Conservation (phyloP, 2,888 invertebrate genomes). For the Parnassius orleans region DNA sequence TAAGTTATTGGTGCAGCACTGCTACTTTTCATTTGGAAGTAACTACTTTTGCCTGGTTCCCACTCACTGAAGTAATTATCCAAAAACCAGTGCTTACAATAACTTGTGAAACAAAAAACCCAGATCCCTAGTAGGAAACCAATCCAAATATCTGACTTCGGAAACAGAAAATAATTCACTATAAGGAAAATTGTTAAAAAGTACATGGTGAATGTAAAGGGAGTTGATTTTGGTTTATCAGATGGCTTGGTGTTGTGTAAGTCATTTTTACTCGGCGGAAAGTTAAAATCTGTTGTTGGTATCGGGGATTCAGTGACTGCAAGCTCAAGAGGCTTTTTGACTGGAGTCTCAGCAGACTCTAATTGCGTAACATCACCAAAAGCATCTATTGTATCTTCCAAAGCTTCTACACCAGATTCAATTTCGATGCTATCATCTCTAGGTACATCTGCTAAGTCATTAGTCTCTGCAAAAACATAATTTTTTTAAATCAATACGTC, state of each 20-base stretch:
- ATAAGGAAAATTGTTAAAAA: constrained; percentile 61
- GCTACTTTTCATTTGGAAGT: constrained; percentile 51
- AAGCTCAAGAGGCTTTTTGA: constrained; percentile 38
- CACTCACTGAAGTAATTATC: constrained; percentile 65
- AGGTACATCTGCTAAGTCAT: constrained; percentile 51
- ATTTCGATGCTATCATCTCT: constrained; percentile 63
- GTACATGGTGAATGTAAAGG: constrained; percentile 63
- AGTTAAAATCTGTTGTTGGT: constrained; percentile 45
- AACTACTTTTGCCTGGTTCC: constrained; percentile 44
- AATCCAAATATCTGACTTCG: constrained; percentile 63
- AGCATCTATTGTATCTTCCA: constrained; percentile 69
- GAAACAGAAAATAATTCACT: constrained; percentile 59
- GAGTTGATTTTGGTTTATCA: constrained; percentile 45
- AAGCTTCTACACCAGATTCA: constrained; percentile 76
- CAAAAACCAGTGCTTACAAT: constrained; percentile 60
- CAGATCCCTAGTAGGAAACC: constrained; percentile 73
- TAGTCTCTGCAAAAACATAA: constrained; percentile 41
- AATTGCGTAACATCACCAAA: constrained; percentile 52
- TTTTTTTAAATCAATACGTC: not conserved
- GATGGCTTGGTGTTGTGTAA: constrained; percentile 34
- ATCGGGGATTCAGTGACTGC: constrained; percentile 35
- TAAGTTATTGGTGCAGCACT: constrained; percentile 53
- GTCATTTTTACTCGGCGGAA: constrained; percentile 59
- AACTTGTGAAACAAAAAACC: constrained; percentile 58
- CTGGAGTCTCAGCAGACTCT: constrained; percentile 35